These are phyloP conservation scores for Gallinago undulata DNA, from an alignment of 2,113 vertebrate genomes.

Conservation along the genomic window DNA sequence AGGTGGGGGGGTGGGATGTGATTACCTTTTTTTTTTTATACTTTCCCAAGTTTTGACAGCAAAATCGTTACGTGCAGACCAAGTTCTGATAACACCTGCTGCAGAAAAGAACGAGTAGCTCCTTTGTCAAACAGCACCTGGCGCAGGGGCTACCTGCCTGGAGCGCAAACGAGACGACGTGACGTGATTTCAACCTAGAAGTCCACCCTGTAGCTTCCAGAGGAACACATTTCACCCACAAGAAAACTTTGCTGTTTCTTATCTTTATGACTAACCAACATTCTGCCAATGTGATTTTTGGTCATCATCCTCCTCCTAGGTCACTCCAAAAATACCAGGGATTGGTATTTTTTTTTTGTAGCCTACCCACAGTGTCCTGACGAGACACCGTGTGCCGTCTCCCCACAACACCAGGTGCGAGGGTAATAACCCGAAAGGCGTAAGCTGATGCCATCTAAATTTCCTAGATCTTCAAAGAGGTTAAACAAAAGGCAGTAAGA, in stretches of 20 bases:
- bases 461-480: neutral
- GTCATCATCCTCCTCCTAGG: neutral
- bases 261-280: neutral
- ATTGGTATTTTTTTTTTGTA: no score
- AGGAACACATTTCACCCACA: neutral
- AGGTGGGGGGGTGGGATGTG: no score
- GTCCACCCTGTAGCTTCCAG: neutral
- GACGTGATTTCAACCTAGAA: neutral
- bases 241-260: neutral
- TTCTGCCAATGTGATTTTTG: neutral
- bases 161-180: neutral
- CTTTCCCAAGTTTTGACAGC: neutral
- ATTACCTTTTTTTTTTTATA: neutral
- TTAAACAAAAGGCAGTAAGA: neutral
- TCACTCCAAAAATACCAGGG: neutral
- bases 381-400: neutral
- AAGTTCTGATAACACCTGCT: neutral
- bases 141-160: neutral
- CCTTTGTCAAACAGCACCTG: neutral
- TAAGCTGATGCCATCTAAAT: neutral
- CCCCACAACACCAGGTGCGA: neutral
- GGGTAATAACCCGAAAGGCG: neutral
- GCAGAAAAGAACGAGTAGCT: neutral
- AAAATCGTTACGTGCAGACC: neutral
- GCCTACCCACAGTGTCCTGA: neutral